Conservation (phyloP, 2,113 vertebrate genomes). For the Otocyon megalotis region DNA sequence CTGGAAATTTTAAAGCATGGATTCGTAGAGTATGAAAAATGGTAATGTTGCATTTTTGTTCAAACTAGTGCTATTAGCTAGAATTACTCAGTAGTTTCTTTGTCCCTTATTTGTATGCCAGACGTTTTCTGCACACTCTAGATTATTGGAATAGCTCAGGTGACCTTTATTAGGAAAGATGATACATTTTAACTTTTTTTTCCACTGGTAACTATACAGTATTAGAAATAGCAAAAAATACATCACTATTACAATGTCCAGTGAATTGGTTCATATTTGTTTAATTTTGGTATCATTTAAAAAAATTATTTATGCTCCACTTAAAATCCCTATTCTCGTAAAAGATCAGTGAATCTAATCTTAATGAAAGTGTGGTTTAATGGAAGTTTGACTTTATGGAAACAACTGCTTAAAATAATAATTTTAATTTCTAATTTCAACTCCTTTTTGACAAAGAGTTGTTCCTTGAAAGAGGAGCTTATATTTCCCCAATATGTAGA, state of each 20-base stretch:
- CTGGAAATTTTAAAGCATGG: neutral
- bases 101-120: neutral
- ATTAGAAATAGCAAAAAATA: neutral
- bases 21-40: neutral
- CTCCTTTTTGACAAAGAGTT: neutral
- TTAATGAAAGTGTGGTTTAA: too few relatives aligned
- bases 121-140: neutral
- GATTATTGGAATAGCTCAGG: neutral
- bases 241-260: neutral
- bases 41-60: neutral
- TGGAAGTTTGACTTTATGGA: neutral
- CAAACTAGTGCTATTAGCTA: neutral
- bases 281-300: neutral
- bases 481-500: neutral
- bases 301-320: neutral
- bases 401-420: conserved; percentile 21
- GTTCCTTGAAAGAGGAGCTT: neutral
- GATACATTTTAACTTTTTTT: neutral
- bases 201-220: neutral
- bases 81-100: neutral
- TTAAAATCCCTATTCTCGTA: neutral
- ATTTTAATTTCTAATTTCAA: neutral
- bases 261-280: conserved; percentile 28
- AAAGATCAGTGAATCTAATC: neutral
- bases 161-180: neutral